phyloP scores from a whole-genome alignment of 2,113 vertebrate genomes.

The Paradoxurus hermaphroditus region DNA sequence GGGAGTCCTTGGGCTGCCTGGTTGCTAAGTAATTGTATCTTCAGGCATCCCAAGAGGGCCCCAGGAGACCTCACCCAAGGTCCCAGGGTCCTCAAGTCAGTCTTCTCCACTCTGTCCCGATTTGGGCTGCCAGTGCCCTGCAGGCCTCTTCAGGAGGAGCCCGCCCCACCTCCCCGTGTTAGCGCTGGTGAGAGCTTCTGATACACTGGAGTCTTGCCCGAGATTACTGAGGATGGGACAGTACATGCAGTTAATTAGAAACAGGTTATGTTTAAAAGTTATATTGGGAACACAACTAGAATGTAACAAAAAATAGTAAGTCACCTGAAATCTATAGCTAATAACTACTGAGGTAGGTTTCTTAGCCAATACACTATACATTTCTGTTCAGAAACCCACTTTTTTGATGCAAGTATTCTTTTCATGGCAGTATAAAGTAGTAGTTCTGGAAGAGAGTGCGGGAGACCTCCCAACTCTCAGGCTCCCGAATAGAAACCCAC shows the following conservation, averaged over 20 bases:
- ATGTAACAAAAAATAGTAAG: neutral
- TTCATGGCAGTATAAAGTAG: fast-evolving
- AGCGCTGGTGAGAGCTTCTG: neutral
- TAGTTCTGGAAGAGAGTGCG: neutral
- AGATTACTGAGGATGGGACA: neutral
- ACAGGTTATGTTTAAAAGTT: neutral
- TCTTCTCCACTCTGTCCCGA: fast-evolving
- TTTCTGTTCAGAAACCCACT: neutral
- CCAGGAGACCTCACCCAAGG: neutral
- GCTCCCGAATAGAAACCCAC: fast-evolving
- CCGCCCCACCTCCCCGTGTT: fast-evolving
- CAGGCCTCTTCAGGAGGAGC: neutral
- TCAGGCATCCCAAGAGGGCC: fast-evolving
- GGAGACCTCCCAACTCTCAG: fast-evolving
- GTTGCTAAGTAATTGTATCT: fast-evolving
- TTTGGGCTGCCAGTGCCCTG: neutral
- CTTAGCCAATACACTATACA: fast-evolving
- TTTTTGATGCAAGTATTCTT: fast-evolving
- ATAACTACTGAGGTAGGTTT: fast-evolving
- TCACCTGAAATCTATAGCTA: neutral
- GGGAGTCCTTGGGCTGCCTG: neutral
- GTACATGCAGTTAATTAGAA: neutral
- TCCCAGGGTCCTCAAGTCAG: fast-evolving
- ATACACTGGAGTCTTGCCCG: too few relatives aligned
- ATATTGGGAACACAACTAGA: neutral